These are phyloP conservation scores for Chionis minor DNA, from an alignment of 2,113 vertebrate species.

Conservation along the genomic window DNA sequence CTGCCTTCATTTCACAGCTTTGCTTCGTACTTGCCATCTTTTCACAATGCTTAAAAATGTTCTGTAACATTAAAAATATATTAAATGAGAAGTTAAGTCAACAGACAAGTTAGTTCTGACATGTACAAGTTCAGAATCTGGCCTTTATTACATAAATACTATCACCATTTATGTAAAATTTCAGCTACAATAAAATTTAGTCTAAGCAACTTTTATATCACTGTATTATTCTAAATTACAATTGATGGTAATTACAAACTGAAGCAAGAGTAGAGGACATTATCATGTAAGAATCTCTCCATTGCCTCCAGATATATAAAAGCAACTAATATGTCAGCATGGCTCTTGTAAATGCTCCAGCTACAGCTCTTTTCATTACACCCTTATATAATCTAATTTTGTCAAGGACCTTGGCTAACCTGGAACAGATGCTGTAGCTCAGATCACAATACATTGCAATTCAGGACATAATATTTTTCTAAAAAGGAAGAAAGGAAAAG, in stretches of 20 bases:
- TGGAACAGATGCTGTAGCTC: constrained; percentile 25
- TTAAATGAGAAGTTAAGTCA: neutral
- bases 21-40: neutral
- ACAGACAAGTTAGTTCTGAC: neutral
- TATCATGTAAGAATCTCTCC: neutral
- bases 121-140: neutral
- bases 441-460: neutral
- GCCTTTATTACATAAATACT: neutral
- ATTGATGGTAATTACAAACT: constrained; percentile 18
- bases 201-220: neutral
- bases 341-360: constrained; percentile 31
- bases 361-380: constrained; percentile 60
- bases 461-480: constrained; percentile 18
- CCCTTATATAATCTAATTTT: constrained; percentile 53
- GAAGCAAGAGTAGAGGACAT: neutral
- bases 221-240: neutral
- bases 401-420: constrained; percentile 53
- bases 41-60: neutral
- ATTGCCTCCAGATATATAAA: constrained; percentile 33
- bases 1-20: neutral
- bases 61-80: neutral
- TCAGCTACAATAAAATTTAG: neutral
- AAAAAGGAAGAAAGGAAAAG: neutral
- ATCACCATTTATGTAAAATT: neutral
- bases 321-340: constrained; percentile 33